Evolutionary conservation across 2,113 vertebrate genomes (phyloP), one percentile per base, ranked within the genome.

Genomic region (Phrynosoma blainvillii): DNA sequence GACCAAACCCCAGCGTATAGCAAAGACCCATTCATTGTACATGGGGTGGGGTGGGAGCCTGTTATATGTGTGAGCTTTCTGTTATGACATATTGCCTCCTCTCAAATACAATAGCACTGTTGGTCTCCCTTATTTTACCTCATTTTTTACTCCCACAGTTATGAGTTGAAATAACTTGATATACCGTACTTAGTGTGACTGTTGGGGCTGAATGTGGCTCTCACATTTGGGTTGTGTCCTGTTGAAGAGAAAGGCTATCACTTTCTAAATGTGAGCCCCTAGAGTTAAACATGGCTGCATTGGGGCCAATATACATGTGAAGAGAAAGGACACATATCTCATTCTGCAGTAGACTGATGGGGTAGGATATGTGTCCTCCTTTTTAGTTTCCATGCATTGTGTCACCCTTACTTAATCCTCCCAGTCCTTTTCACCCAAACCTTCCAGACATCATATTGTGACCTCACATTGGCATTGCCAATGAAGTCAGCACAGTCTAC

Each of bases 401-500:
- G 54, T 62, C 54, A 21, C 25, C 18, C 36, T 87, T 75, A n/a
- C 21, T n/a, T 84, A 54, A 79, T 23, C 18, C 10, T 87, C 81
- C 40, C 7, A 21, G 25, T 14, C 13, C 36, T 81, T 21, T 68
- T 47, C 40, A 76, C 21, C 42, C 59, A 82, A 21, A 75, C 71
- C 32, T 77, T 68, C 59, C 87, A 82, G 56, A 52, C 40, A 32
- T 77, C 36, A 83, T 68, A 88, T 83, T 88, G 23, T 70, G 80
- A 88, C 87, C 79, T 87, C 86, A 87, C 40, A 76, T 52, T 82
- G 56, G 62, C 40, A 47, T 77, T 77, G 73, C 40, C 32, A 27
- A 12, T 88, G 87, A 83, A 82, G 40, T 82, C 86, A 77, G 42
- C 80, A 82, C 68, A 83, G 16, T 66, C 59, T 27, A 27, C 32